phyloP scores from a whole-genome alignment of 2,888 invertebrate species.

The Enchytraeus crypticus region DNA sequence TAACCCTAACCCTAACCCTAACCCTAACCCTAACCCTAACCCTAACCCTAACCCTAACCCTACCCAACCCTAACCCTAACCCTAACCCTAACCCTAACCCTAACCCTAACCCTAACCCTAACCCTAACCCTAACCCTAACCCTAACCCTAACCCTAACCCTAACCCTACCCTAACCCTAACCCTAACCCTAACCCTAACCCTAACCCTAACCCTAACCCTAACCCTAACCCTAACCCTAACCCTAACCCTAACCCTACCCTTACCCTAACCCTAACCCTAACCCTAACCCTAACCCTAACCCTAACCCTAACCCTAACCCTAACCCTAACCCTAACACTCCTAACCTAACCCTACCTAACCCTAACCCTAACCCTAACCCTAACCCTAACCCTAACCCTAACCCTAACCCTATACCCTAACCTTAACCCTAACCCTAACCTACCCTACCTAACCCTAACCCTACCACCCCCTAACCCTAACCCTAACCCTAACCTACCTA shows the following conservation, averaged over 20 bases:
- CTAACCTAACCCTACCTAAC: background rate
- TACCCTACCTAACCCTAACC: too few relatives aligned
- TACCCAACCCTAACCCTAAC: too few relatives aligned
- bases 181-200: background rate
- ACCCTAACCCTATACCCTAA: too few relatives aligned
- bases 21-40: background rate
- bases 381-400: background rate
- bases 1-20: slow-evolving; percentile 6
- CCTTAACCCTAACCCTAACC: too few relatives aligned
- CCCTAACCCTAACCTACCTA: too few relatives aligned
- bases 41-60: background rate
- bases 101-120: background rate
- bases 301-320: background rate
- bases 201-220: slow-evolving; percentile 6
- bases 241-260: too few relatives aligned
- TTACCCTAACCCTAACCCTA: slow-evolving; percentile 1
- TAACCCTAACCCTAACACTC: too few relatives aligned
- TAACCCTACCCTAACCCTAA: too few relatives aligned
- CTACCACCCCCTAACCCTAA: too few relatives aligned
- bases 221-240: background rate
- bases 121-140: background rate
- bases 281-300: background rate
- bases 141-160: background rate
- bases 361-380: background rate
- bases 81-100: background rate